Evolutionary conservation across 2,797 vertebrate genomes (phyloP), one percentile per base, ranked within the genome.

Genomic region (Huso huso): DNA sequence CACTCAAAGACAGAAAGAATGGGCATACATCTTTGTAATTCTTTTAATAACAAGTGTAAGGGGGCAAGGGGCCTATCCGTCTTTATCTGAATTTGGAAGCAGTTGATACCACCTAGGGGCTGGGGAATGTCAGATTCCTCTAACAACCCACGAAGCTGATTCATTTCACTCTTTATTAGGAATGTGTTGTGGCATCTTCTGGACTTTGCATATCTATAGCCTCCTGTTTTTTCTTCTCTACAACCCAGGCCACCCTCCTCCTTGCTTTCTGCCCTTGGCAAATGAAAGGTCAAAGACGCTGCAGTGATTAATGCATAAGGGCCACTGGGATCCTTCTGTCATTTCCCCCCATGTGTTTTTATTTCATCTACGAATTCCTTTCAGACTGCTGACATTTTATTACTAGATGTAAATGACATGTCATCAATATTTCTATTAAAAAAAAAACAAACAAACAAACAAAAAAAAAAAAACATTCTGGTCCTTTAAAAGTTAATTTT

Each of bases 251-350:
- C 72, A 69, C 71, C 68, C 78, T 79, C 82, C 74, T 77, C 74
- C 74, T 75, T 63, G 69, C 75, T 78, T 80, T 84, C 75, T 80
- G 84, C 89, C 89, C 90, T 92, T 92, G 90, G 88, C 88, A 89
- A 90, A 91, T 88, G 88, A 90, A 91, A 92, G 89, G 90, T 90
- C 88, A 89, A 87, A 89, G 86, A 90, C 86, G 82, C 84, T 85
- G 85, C 86, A 85, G 87, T 91, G 89, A 90, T 91, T 92, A 90
- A 91, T 91, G 90, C 89, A 87, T 86, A 83, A 83, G 85, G 86
- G 84, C 87, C 83, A 83, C 87, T 82, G 82, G 84, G 86, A 88
- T 89, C 84, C 86, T 83, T 88, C 85, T 82, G 84, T 90, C 88
- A 88, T 75, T 76, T 77, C 80, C 75, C 84, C 69, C 75, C 66